These are phyloP conservation scores for Brassicogethes aeneus DNA, from an alignment of 2,888 invertebrate genomes.

Conservation along the genomic window DNA sequence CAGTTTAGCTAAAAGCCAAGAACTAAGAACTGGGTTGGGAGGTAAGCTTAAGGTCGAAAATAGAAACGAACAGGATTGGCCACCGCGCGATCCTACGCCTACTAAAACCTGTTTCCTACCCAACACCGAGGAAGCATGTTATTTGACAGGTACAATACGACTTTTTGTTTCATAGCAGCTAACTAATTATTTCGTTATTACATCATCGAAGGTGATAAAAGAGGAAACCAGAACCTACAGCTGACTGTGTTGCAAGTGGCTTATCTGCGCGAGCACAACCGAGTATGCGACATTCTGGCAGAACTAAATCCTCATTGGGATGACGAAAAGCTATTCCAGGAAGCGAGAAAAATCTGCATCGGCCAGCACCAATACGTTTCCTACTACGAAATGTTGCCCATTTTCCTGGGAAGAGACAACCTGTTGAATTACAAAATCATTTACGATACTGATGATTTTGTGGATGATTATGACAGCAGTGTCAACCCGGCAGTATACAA, in stretches of 20 bases:
- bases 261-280: slow-evolving; percentile 41
- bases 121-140: slow-evolving; percentile 9
- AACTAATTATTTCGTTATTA: neutral
- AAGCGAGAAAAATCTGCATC: slow-evolving; percentile 37
- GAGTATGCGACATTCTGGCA: slow-evolving; percentile 34
- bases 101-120: slow-evolving; percentile 35
- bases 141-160: slow-evolving; percentile 13
- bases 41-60: no score
- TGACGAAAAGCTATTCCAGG: slow-evolving; percentile 41
- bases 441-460: slow-evolving; percentile 8
- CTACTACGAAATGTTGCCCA: slow-evolving; percentile 63
- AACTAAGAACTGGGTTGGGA: no score
- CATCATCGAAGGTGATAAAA: slow-evolving; percentile 30
- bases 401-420: slow-evolving; percentile 7
- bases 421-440: slow-evolving; percentile 7
- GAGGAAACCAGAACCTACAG: slow-evolving; percentile 38
- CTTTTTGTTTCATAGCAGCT: no score
- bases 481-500: slow-evolving; percentile 32
- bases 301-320: slow-evolving; percentile 42
- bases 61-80: no score
- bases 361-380: slow-evolving; percentile 54
- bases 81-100: no score
- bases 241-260: slow-evolving; percentile 39
- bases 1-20: no score
- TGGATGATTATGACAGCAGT: slow-evolving; percentile 15